phyloP scores from a whole-genome alignment of 2,797 vertebrate genomes.

The Danio albolineatus region DNA sequence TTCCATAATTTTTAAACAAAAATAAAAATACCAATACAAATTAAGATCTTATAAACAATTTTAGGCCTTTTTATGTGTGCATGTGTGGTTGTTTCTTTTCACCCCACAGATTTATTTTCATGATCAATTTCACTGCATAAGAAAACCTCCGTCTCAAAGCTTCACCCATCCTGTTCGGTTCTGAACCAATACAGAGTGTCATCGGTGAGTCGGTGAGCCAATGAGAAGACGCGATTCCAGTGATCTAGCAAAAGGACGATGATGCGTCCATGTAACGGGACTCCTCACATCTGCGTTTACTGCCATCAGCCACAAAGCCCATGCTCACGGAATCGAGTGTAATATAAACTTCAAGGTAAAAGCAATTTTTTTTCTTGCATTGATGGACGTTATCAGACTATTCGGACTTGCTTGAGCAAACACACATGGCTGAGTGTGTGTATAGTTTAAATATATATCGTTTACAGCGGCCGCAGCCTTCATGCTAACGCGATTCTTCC shows the following conservation, averaged over 20 bases:
- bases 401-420: not conserved
- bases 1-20: no score
- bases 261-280: conserved; percentile 49
- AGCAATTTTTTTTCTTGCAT: not conserved
- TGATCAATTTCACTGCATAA: not conserved
- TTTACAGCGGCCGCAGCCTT: conserved; percentile 11
- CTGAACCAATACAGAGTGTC: conserved; percentile 21
- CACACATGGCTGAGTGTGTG: not conserved
- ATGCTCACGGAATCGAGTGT: conserved; percentile 3
- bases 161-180: not conserved
- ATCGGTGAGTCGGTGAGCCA: conserved; percentile 12
- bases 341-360: conserved; percentile 40
- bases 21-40: not conserved
- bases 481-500: conserved; percentile 19
- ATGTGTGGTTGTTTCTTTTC: not conserved
- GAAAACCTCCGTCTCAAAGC: not conserved
- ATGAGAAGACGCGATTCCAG: not conserved
- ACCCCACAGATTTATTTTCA: not conserved
- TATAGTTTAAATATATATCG: not conserved
- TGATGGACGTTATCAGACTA: not conserved
- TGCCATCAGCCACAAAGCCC: conserved; percentile 16
- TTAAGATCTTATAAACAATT: not conserved
- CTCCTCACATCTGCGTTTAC: conserved; percentile 37
- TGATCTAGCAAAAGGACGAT: not conserved
- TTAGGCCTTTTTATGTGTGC: not conserved